Conservation (phyloP, 2,113 vertebrate species). For the Shinisaurus crocodilurus region DNA sequence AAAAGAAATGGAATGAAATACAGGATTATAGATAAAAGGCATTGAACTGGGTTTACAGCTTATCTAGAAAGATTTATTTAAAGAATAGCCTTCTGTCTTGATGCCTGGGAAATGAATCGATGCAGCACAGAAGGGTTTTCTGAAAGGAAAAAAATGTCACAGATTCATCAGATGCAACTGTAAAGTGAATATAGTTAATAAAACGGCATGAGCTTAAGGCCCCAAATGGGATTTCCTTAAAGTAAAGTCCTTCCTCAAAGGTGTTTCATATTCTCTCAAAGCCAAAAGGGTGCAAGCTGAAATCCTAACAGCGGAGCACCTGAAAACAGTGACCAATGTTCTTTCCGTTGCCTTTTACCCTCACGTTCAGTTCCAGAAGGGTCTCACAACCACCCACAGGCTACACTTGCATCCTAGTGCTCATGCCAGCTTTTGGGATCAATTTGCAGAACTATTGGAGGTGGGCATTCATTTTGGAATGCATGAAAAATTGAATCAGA, state of each 20-base stretch:
- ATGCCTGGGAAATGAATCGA: conserved; percentile 41
- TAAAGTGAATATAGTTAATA: conserved; percentile 71
- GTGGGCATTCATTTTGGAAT: not conserved
- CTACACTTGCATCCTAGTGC: too few species aligned
- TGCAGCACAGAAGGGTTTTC: conserved; percentile 57
- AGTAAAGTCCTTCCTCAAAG: conserved; percentile 67
- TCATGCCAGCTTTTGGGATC: not conserved
- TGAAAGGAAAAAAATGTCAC: conserved; percentile 50
- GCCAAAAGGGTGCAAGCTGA: conserved; percentile 67
- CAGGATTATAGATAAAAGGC: conserved; percentile 43
- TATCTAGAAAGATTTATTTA: conserved; percentile 50
- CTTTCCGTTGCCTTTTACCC: conserved; percentile 55
- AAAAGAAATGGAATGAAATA: conserved; percentile 54
- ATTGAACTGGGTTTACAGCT: conserved; percentile 43
- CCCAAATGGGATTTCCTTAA: conserved; percentile 67
- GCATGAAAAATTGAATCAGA: too few species aligned
- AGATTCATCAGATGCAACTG: conserved; percentile 59
- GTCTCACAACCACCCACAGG: not conserved
- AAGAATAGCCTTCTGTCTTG: conserved; percentile 41
- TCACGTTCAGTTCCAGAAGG: not conserved
- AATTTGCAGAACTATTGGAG: not conserved
- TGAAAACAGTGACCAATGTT: conserved; percentile 68
- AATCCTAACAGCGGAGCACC: conserved; percentile 50
- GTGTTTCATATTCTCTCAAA: conserved; percentile 74
- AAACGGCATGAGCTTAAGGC: conserved; percentile 67